Conservation (phyloP, 2,113 vertebrate species). For the Aramus guarauna region DNA sequence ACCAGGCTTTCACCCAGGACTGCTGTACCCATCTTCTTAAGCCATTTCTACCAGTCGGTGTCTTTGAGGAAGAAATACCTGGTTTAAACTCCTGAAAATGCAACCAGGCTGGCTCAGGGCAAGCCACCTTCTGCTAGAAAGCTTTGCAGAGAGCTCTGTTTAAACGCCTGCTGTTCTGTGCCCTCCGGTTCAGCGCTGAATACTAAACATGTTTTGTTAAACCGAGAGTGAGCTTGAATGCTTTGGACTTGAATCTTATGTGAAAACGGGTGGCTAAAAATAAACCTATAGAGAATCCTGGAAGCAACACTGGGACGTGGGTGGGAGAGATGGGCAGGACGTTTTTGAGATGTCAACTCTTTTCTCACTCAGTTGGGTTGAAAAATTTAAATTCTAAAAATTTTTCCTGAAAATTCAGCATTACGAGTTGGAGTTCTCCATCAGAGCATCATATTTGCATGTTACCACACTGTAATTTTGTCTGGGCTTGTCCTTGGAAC, state of each 20-base stretch:
- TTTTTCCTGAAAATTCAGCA: background rate
- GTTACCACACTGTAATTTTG: background rate
- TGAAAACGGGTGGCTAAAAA: background rate
- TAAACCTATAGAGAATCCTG: background rate
- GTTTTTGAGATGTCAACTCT: background rate
- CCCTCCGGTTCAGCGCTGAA: background rate
- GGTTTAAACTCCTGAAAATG: background rate
- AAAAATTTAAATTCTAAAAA: background rate
- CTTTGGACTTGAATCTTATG: background rate
- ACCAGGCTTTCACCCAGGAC: background rate
- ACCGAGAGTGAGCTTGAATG: background rate
- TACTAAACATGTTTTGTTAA: background rate
- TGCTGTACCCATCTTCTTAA: background rate
- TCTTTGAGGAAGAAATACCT: background rate
- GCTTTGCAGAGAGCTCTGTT: background rate
- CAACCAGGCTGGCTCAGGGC: background rate
- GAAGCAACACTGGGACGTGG: background rate
- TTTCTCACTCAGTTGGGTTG: background rate
- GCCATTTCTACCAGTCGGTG: rapidly evolving
- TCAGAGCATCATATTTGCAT: background rate
- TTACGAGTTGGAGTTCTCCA: background rate
- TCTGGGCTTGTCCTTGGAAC: background rate
- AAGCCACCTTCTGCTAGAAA: background rate
- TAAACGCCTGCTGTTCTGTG: background rate
- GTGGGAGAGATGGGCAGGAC: background rate